Conservation (phyloP, 2,888 invertebrate genomes). For the Disparrhopalites patrizii region DNA sequence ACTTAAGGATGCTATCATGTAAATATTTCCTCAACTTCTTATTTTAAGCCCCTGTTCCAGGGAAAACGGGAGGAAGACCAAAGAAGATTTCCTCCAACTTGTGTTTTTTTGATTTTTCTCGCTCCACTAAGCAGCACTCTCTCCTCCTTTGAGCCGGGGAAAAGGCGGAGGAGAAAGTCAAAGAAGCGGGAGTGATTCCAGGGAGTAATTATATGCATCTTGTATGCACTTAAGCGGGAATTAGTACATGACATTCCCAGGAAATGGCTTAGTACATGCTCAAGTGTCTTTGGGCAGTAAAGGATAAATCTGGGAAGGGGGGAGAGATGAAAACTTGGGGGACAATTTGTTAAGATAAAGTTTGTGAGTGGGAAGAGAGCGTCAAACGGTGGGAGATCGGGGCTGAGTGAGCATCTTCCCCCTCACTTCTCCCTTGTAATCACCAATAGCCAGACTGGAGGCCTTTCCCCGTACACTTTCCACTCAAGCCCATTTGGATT, state of each 20-base stretch:
- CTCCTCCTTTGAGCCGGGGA: not conserved
- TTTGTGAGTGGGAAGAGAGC: not conserved
- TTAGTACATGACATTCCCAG: not conserved
- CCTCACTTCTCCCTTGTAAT: too few relatives aligned
- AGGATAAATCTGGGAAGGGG: not conserved
- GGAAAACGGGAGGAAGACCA: too few relatives aligned
- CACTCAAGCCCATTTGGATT: not conserved
- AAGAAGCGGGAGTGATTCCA: not conserved
- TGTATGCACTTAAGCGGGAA: too few relatives aligned
- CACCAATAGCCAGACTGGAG: too few relatives aligned
- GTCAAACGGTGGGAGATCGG: too few relatives aligned
- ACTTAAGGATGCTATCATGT: slow-evolving; percentile 17
- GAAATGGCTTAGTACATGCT: not conserved
- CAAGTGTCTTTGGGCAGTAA: too few relatives aligned
- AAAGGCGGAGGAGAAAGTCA: not conserved
- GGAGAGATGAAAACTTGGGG: slow-evolving; percentile 20
- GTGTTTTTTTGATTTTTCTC: too few relatives aligned
- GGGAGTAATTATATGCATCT: too few relatives aligned
- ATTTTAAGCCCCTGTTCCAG: too few relatives aligned
- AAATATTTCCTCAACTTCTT: slow-evolving; percentile 26
- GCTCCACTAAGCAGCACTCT: too few relatives aligned
- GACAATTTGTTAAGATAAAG: slow-evolving; percentile 21
- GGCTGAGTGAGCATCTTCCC: too few relatives aligned
- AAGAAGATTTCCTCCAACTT: too few relatives aligned
- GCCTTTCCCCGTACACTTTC: not conserved